These are phyloP conservation scores for Allygus modestus DNA, from an alignment of 2,888 invertebrate species.

Conservation along the genomic window DNA sequence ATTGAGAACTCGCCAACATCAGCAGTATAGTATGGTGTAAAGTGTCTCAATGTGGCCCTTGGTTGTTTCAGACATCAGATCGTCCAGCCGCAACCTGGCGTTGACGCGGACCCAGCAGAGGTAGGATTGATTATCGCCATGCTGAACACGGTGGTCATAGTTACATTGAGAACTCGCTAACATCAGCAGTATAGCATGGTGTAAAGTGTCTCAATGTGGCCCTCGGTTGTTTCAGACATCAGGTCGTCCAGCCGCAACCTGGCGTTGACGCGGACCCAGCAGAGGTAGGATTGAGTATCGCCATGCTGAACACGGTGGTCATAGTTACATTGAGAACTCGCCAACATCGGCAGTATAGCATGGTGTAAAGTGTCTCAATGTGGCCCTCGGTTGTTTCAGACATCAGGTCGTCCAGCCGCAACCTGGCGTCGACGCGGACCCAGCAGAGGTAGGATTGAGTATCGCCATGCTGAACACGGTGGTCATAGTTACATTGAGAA, in stretches of 20 bases:
- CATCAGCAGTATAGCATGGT: no score
- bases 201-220: no score
- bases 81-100: conserved; percentile 38
- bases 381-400: background rate
- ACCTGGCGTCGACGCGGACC: conserved; percentile 69
- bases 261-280: conserved; percentile 73
- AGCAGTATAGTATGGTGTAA: conserved; percentile 75
- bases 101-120: conserved; percentile 73
- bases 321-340: no score
- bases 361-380: no score
- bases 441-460: no score
- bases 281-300: no score
- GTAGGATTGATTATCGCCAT: no score
- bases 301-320: background rate
- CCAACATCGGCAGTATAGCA: no score
- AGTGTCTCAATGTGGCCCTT: no score
- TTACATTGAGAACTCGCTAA: no score
- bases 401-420: conserved; percentile 33
- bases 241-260: conserved; percentile 35
- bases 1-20: no score
- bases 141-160: no score
- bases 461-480: conserved; percentile 3
- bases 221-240: background rate
- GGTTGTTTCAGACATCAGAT: conserved; percentile 18
- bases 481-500: background rate